phyloP scores from a whole-genome alignment of 2,113 vertebrate genomes.

The Melanerpes formicivorus region DNA sequence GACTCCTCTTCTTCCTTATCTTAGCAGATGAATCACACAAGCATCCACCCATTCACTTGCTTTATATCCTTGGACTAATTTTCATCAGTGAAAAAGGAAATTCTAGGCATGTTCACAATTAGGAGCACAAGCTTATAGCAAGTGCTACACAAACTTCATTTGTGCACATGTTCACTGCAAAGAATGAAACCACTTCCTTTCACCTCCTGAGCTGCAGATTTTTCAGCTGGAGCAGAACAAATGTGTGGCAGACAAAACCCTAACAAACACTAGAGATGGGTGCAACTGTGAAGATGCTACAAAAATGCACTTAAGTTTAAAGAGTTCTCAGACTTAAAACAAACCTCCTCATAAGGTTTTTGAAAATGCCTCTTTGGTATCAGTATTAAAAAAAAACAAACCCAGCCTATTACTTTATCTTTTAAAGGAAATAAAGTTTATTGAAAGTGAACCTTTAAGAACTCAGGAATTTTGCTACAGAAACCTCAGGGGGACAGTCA shows the following conservation, averaged over 20 bases:
- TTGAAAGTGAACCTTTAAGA: not conserved
- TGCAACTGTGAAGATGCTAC: not conserved
- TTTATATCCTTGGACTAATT: not conserved
- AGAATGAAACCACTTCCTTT: not conserved
- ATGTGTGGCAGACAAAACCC: not conserved
- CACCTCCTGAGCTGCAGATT: not conserved
- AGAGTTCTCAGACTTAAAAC: not conserved
- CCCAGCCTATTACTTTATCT: not conserved
- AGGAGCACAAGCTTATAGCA: not conserved
- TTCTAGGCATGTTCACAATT: not conserved
- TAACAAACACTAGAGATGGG: not conserved
- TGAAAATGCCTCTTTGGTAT: not conserved
- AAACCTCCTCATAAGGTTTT: not conserved
- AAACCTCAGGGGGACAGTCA: not conserved
- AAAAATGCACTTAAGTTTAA: not conserved
- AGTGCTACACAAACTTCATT: not conserved
- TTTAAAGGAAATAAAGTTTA: not conserved
- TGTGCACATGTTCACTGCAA: not conserved
- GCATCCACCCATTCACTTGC: not conserved
- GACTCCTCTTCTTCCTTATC: not conserved
- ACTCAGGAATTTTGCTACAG: not conserved
- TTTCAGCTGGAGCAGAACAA: not conserved
- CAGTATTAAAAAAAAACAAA: not conserved
- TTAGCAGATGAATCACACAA: not conserved
- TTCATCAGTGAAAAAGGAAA: not conserved